Evolutionary conservation across 2,113 vertebrate species (phyloP), one percentile per base, ranked within the genome.

Genomic region (Dromaius novaehollandiae): DNA sequence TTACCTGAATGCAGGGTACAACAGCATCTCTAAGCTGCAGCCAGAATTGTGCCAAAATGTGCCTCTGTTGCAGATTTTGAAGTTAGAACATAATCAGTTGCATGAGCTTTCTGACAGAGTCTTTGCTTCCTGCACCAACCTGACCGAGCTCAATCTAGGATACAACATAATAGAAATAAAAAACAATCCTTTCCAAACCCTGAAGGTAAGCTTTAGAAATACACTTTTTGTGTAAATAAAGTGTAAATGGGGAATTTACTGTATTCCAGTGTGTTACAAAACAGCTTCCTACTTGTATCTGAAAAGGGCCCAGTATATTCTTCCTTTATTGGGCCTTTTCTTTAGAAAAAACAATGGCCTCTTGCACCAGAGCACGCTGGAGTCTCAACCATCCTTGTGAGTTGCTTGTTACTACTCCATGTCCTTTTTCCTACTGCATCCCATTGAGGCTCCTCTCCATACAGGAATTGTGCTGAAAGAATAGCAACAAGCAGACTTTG

Each of bases 1-100:
- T 74, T 90, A 97, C 81, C 96, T 99, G 40, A 95, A 99, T 8
- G 97, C 96, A 28, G 97, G 99, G 50, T 99, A 98, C 97, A 99
- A 99, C 96, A 91, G 6, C 56, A 97, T 99, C 88, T 98, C 98
- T 63, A 97, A 96, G 83, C 86, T 99, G 82, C 98, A 98, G 7
- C 90, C 82, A 44, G 96, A 93, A 42, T 24, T 99, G 76, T 99
- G 99, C 93, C 95, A 93, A 86, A 97, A 63, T 2, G 96, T 99
- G 73, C 98, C 98, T 3, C 87, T 93, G 32, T 93, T 99, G 92
- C 95, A 97, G 86, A 90, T 96, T 22, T 97, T 99, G 83, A 98
- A 97, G 12, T 71, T 99, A 32, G 96, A 98, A 64, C 99, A 99
- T 90, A 99, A 99, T 34, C 93, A 99, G 89, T 94, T 99, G 20